A percentile compares a stretch with the other conserved stretches of the same genome.
phyloP scores from a whole-genome alignment of 35 echinoderm and acorn worm species.

The Stichopus chloronotus region DNA sequence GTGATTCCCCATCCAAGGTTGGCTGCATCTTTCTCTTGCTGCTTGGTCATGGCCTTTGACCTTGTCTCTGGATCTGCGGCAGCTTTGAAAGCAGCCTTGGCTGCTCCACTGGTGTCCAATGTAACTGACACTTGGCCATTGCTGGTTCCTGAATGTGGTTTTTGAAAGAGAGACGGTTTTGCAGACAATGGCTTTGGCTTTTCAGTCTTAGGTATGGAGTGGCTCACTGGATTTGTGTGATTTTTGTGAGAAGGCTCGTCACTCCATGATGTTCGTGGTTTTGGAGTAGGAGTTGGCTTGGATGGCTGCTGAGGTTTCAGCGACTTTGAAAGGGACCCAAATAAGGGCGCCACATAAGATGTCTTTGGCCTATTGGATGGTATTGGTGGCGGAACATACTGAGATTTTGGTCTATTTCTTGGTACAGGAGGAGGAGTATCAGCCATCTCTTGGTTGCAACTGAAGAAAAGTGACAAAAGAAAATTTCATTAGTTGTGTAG shows the following conservation, averaged over 20 bases:
- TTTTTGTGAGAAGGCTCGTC: constrained; percentile 13
- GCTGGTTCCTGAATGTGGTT: background rate
- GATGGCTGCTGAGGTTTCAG: background rate
- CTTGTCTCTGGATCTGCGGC: constrained; percentile 21
- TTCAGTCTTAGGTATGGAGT: background rate
- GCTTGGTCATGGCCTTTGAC: constrained; percentile 55
- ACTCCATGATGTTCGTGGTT: constrained; percentile 29
- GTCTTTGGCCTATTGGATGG: constrained; percentile 45
- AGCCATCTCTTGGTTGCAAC: constrained; percentile 34
- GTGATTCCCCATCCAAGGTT: constrained; percentile 44
- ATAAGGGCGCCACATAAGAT: constrained; percentile 30
- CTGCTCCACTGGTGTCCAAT: constrained; percentile 34
- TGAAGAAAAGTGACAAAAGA: background rate
- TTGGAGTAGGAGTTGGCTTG: constrained; percentile 51
- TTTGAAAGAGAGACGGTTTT: background rate
- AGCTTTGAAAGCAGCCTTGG: constrained; percentile 27
- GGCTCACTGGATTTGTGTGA: constrained; percentile 12
- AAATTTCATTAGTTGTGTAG: background rate
- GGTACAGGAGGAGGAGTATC: constrained; percentile 54
- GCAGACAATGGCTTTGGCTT: constrained; percentile 18
- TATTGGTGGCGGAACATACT: constrained; percentile 59
- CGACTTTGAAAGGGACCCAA: background rate
- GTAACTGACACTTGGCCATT: constrained; percentile 7
- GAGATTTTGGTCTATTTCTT: constrained; percentile 46
- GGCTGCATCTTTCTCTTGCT: constrained; percentile 53